These are phyloP conservation scores for Meiosimyza platycephala DNA, from an alignment of 2,888 invertebrate genomes.

Conservation along the genomic window DNA sequence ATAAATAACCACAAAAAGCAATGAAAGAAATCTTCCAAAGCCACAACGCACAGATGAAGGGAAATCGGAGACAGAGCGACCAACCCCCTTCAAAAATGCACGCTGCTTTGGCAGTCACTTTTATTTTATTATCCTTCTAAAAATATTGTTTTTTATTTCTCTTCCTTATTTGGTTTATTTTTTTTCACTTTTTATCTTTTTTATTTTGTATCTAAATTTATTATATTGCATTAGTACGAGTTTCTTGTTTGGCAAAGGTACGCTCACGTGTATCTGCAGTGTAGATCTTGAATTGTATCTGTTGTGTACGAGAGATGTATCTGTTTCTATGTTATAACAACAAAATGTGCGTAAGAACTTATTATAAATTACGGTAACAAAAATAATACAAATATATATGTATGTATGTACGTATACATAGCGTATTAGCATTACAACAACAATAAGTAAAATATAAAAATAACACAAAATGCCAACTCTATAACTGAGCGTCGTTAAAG, in stretches of 20 bases:
- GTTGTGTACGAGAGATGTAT: background rate
- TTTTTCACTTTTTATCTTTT: constrained; percentile 41
- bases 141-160: constrained; percentile 25
- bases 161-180: background rate
- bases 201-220: constrained; percentile 60
- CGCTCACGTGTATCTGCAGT: background rate
- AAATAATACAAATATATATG: constrained; percentile 23
- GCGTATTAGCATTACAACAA: background rate
- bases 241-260: constrained; percentile 15
- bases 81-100: background rate
- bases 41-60: constrained; percentile 1
- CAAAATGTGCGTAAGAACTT: constrained; percentile 34
- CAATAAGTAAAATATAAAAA: background rate
- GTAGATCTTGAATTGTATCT: background rate
- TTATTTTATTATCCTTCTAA: constrained; percentile 25
- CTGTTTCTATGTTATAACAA: background rate
- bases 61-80: background rate
- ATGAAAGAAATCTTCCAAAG: constrained; percentile 5
- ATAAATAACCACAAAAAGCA: constrained; percentile 45
- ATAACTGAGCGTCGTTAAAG: constrained; percentile 29
- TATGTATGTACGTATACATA: background rate
- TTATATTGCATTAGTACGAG: constrained; percentile 60
- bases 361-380: constrained; percentile 39
- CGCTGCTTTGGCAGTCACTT: background rate
- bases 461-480: background rate